Base-by-base conservation (phyloP, 2,797 vertebrate genomes). In the Enteromius thamalakanensis region DNA sequence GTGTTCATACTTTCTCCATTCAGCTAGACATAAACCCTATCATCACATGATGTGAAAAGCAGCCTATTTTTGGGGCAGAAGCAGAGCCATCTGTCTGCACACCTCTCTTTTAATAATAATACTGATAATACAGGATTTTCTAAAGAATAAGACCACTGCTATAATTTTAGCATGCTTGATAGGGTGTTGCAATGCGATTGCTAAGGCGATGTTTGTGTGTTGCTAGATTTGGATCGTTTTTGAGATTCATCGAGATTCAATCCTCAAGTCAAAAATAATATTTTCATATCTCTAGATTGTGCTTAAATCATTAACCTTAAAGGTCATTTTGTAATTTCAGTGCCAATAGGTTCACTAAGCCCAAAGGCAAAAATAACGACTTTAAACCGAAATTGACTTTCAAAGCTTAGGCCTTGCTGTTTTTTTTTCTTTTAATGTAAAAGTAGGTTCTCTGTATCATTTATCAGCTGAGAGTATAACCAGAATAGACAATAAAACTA, bases 21-120 rank as follows among this genome's bases (percentile, higher is more conserved):
- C 51, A 60, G 32, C 53, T 62, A 72, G 60, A 21, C 53, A 69
- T 58, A 62, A 85, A 82, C 37, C 79, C 47, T 23, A 53, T 68
- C 40, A 75, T 86, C 87, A 85, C 85, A 85, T 37, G 76, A 26
- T 79, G 53, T 51, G 67, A 49, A 72, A 71, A 71, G 42, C 45
- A 51, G n/a, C 45, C n/a, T 72, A 79, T 84, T 84, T 84, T 84
- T 49, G 71, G 47, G 45, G 15, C 32, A 51, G n/a, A 64, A 19
- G 76, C 45, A 76, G 72, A 76, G 49, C 76, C 40, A 11, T 60
- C 58, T 42, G 74, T 78, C 75, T 68, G 37, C 32, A 49, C 69
- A 81, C 84, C 62, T 79, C 29, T 86, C 37, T 79, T 70, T 75
- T 45, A 76, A 74, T 19, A 55, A 79, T 67, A 68, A 68, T 45